These are phyloP conservation scores for Lasioglossum calceatum DNA, from an alignment of 2,888 invertebrate genomes.

Conservation along the genomic window DNA sequence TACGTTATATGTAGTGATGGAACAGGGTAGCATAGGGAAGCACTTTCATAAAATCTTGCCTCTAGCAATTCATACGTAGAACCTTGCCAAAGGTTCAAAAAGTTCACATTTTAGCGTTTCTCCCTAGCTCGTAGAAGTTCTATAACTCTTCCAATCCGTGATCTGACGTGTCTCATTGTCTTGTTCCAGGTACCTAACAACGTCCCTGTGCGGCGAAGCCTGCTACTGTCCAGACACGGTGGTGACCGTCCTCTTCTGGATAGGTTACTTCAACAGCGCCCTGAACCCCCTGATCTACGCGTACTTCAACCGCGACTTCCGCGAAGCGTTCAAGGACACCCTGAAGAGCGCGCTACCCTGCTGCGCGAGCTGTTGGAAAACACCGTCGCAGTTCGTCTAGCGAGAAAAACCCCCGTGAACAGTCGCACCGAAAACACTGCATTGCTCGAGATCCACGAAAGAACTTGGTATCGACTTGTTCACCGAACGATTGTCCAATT, in stretches of 20 bases:
- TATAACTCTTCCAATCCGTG: background rate
- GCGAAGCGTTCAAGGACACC: conserved; percentile 97
- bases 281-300: conserved; percentile 98
- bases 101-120: too few relatives aligned
- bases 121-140: background rate
- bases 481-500: conserved; percentile 17
- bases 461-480: conserved; percentile 15
- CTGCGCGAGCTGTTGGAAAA: conserved; percentile 91
- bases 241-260: conserved; percentile 93
- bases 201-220: conserved; percentile 91
- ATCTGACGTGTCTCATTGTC: background rate
- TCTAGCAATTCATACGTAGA: too few relatives aligned
- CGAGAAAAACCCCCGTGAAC: conserved; percentile 59
- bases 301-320: conserved; percentile 98
- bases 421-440: conserved; percentile 21
- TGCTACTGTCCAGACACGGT: conserved; percentile 89
- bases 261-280: conserved; percentile 98
- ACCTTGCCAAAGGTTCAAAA: too few relatives aligned
- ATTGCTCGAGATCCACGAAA: conserved; percentile 20
- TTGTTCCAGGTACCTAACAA: conserved; percentile 91
- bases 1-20: too few relatives aligned
- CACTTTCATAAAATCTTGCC: too few relatives aligned
- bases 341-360: conserved; percentile 94
- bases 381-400: conserved; percentile 88
- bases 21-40: too few relatives aligned